A percentile compares a stretch with the other conserved stretches of the same genome.
Evolutionary conservation across 2,888 invertebrate species (phyloP).

Genomic region (Cetonia aurata): DNA sequence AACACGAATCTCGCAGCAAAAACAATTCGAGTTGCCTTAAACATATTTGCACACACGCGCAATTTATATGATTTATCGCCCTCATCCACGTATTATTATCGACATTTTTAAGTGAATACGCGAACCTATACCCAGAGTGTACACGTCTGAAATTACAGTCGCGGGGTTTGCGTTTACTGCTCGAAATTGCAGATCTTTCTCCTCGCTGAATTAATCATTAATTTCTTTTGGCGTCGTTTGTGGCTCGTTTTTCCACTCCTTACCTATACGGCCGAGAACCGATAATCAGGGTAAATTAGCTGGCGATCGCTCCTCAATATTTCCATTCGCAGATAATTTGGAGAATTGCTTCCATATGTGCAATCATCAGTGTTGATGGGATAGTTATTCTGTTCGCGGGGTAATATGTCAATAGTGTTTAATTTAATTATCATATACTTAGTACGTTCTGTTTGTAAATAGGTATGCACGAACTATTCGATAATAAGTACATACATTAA

Average conservation of each 20-base stretch:
- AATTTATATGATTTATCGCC: slow-evolving; percentile 2
- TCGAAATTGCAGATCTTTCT: slow-evolving; percentile 21
- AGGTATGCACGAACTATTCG: no score
- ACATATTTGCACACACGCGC: slow-evolving; percentile 1
- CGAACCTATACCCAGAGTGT: slow-evolving; percentile 13
- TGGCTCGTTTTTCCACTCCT: slow-evolving; percentile 4
- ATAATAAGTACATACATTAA: no score
- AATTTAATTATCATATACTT: slow-evolving; percentile 27
- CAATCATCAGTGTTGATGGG: slow-evolving; percentile 22
- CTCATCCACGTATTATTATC: slow-evolving; percentile 1
- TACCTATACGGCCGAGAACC: slow-evolving; percentile 10
- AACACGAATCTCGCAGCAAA: no score
- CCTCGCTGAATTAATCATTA: slow-evolving; percentile 26
- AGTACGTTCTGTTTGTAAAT: slow-evolving; percentile 34
- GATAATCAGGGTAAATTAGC: slow-evolving; percentile 26
- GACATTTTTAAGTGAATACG: slow-evolving; percentile 5
- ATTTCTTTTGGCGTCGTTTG: slow-evolving; percentile 1
- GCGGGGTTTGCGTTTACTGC: slow-evolving; percentile 10
- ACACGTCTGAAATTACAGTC: slow-evolving; percentile 21
- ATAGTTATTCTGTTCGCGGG: slow-evolving; percentile 22
- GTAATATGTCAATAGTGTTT: slow-evolving; percentile 43
- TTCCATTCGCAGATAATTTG: slow-evolving; percentile 28
- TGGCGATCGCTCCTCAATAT: slow-evolving; percentile 14
- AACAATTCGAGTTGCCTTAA: no score
- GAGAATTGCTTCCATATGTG: slow-evolving; percentile 22